Base-by-base conservation (phyloP, 2,888 invertebrate species). In the Andricus quercusramuli region DNA sequence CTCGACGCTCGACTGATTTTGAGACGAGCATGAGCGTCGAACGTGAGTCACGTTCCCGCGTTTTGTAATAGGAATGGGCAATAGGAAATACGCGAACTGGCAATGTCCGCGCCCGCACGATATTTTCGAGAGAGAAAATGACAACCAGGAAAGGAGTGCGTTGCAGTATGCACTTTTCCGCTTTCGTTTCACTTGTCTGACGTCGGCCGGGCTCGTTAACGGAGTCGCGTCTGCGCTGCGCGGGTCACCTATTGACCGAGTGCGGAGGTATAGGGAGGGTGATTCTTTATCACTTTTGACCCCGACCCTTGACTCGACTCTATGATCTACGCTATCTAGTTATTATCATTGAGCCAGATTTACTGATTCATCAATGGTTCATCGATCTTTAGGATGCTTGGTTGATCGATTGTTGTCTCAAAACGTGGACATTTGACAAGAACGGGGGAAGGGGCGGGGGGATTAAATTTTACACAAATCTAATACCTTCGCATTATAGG, bases 181-280 rank as follows among this genome's bases (percentile, higher is more conserved):
- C 84, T 83, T 82, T 81, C 77, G 37, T 22, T 79, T 44, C 62
- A 56, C 78, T 68, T 79, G 78, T 78, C 47, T 59, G 70, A 81
- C 79, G 79, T 80, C 79, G 70, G 80, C 86, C 86, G 86, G 82
- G 84, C 82, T 83, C 86, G 82, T 83, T 82, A 82, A 83, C 78
- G 82, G 80, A 84, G 86, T 83, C 86, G 91, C 91, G 91, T 89
- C 92, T 91, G 91, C 91, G 91, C 91, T 86, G 84, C 88, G 82
- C 83, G 84, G 85, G 86, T 89, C 89, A 90, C 89, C 91, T 91
- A 91, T 91, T 91, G 91, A 91, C 91, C 91, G 91, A 90, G 86
- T 90, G 89, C 83, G 80, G 78, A 51, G 79, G 70, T 47, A 66
- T 81, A 82, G 78, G 32, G 51, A 70, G 70, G 51, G 65, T 41